Evolutionary conservation across 2,888 invertebrate genomes (phyloP), one percentile per base, ranked within the genome.

Genomic region (Euphydryas editha): DNA sequence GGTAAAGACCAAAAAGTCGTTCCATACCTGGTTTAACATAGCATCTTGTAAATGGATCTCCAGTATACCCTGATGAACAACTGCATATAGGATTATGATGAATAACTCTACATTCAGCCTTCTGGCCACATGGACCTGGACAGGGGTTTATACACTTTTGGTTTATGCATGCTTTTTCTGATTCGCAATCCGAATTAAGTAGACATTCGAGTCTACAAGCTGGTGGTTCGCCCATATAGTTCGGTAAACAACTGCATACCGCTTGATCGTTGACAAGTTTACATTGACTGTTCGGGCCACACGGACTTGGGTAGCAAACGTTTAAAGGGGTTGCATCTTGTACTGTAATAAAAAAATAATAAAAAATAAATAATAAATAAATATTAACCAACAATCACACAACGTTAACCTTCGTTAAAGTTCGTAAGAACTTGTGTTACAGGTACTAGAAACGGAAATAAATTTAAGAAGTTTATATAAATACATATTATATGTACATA

Each of bases 81-180:
- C 94, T 94, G 78, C 95, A 95, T 73, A 95, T 95, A 1, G 95
- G 95, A 79, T 95, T 95, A 79, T 95, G 95, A 81, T 95, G 95
- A 69, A 95, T 94, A 8, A 96, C 95, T 80, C 94, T 93, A 81
- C 96, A 96, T 70, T 94, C 93, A 39, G 96, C 93, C 77, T 95
- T 94, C 72, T 94, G 89, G 15, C 96, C 96, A 80, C 96, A 97
- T 20, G 95, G 93, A 39, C 95, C 95, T 24, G 94, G 94, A 74
- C 96, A 96, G 60, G 96, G 96, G 81, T 96, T 95, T 4, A 92
- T 81, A 82, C 96, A 96, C 85, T 95, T 95, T 77, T 95, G 94
- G 78, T 95, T 95, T 54, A 95, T 82, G 79, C 96, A 96, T 18
- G 95, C 94, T 79, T 93, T 94, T 65, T 94, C 91, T 56, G 90